Conservation (phyloP, 1,140 invertebrate species). For the Brachionus asplanchnoidis region DNA sequence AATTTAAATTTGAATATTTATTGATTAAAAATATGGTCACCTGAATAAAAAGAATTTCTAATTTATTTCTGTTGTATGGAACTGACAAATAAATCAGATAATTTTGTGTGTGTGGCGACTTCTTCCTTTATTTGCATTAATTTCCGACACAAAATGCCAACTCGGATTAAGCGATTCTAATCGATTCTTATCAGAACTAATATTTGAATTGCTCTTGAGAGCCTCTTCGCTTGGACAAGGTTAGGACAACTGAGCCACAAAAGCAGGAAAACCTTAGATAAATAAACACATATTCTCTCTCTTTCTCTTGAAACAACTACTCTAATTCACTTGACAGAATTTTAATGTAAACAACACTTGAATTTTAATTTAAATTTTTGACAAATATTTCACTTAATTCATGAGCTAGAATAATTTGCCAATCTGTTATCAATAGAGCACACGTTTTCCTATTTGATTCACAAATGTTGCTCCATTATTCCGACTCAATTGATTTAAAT, state of each 20-base stretch:
- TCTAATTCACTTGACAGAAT: constrained; percentile 14
- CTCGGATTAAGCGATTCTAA: not conserved
- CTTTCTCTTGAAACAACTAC: not conserved
- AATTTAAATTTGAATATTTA: not conserved
- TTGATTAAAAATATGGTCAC: not conserved
- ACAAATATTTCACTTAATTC: constrained; percentile 9
- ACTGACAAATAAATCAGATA: not conserved
- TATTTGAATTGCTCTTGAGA: constrained; percentile 1
- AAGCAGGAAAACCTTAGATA: not conserved
- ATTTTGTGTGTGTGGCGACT: not conserved
- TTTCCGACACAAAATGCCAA: not conserved
- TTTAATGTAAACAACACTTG: constrained; percentile 6
- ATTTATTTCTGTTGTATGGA: not conserved
- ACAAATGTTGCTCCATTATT: not conserved
- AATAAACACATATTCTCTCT: not conserved
- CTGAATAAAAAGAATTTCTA: not conserved
- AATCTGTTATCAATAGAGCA: not conserved
- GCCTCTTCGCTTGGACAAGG: not conserved
- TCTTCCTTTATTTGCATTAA: not conserved
- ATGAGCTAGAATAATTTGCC: not conserved
- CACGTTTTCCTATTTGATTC: not conserved
- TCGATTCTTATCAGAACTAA: not conserved
- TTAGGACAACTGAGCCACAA: not conserved
- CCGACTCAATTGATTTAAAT: not conserved
- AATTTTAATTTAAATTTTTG: constrained; percentile 28